Percentiles rank a stretch among this genome's conserved stretches.
These are phyloP conservation scores for Gallinago jamesoni DNA, from an alignment of 2,113 vertebrate species.

Conservation along the genomic window DNA sequence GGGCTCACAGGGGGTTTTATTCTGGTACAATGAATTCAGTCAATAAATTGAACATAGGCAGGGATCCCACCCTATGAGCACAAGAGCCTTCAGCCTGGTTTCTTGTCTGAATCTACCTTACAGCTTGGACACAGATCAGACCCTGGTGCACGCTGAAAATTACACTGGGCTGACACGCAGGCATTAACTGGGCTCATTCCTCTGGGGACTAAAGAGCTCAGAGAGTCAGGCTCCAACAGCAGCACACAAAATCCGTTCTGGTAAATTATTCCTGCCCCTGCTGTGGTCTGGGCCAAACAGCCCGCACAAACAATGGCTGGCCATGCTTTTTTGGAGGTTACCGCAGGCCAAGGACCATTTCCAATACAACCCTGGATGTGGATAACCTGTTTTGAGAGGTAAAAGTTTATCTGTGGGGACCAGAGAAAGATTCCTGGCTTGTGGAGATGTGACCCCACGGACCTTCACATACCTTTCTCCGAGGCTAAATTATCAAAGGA, in stretches of 20 bases:
- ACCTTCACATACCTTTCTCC: background rate
- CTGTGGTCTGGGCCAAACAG: conserved; percentile 22
- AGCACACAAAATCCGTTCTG: background rate
- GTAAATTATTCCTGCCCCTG: background rate
- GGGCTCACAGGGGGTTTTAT: background rate
- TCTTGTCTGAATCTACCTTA: background rate
- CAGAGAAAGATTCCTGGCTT: conserved; percentile 32
- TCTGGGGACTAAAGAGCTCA: background rate
- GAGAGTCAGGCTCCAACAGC: background rate
- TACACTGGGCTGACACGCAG: background rate
- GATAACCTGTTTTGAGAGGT: background rate
- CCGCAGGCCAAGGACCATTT: conserved; percentile 45
- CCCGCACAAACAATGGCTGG: conserved; percentile 37
- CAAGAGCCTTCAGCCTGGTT: background rate
- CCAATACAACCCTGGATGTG: background rate
- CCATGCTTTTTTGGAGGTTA: conserved; percentile 3
- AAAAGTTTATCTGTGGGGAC: conserved; percentile 47
- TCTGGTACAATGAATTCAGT: background rate
- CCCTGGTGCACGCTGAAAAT: background rate
- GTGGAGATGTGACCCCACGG: background rate
- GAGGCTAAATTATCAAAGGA: background rate
- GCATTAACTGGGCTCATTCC: background rate
- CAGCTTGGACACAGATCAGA: background rate
- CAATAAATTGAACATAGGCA: background rate
- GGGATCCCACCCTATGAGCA: background rate